Base-by-base conservation (phyloP, 2,797 vertebrate genomes). In the Toxotes lorentzi region DNA sequence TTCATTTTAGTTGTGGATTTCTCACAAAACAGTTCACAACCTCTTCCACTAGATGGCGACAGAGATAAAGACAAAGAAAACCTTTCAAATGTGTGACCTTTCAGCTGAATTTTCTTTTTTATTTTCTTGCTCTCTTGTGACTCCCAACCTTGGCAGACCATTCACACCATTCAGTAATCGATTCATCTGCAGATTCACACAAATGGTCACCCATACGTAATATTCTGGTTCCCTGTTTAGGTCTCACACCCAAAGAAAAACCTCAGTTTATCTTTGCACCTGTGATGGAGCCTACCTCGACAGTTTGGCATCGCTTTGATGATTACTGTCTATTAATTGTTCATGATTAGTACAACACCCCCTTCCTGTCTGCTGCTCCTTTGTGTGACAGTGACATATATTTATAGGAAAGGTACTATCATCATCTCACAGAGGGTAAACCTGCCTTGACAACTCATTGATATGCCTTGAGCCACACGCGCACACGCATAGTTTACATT, bases 41-140 rank as follows among this genome's bases (percentile, higher is more conserved):
- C 7, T 13, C 35, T 6, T 74, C 93, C 95, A 94, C 91, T 92
- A 93, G 95, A 87, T 94, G 95, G 94, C 24, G 79, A 87, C 86
- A 92, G 23, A 91, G 85, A 76, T 89, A 76, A 81, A 77, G 56
- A 79, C 13, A 79, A 73, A 27, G 40, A 57, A 45, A 68, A 19
- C 17, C 54, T 70, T 76, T 56, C 1, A 65, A 14, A 32, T 47
- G 60, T 80, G 32, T 67, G 9, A 68, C 14, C 7, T 78, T 63
- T 76, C 32, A n/a, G 16, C 14, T 13, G 4, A 67, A 32, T 63
- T 50, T 38, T 63, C 17, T 38, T 21, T 60, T 30, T 38, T 16
- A 11, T 61, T 75, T 75, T 45, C 16, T 68, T 63, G 7, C 53
- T 50, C 40, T 24, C 14, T 59, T 17, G 4, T 50, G 4, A 21